Conservation (phyloP, 2,888 invertebrate genomes). For the Tipula helvola region DNA sequence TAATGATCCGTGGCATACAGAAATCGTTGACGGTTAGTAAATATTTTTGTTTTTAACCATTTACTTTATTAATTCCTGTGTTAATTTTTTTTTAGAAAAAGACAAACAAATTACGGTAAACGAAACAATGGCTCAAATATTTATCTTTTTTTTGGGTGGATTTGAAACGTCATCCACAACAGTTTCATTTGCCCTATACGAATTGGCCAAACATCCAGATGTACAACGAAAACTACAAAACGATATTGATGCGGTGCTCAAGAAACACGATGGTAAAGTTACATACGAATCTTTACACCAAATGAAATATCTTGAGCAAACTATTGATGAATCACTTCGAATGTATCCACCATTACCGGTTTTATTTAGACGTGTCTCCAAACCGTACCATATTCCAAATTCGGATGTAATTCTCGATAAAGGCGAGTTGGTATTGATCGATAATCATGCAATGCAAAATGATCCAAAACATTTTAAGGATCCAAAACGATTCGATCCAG, state of each 20-base stretch:
- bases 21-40: background rate
- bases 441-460: constrained; percentile 6
- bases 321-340: constrained; percentile 14
- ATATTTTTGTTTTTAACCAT: background rate
- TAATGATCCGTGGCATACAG: background rate
- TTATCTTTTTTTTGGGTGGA: constrained; percentile 18
- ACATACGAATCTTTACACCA: constrained; percentile 17
- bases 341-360: constrained; percentile 14
- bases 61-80: background rate
- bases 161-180: constrained; percentile 16
- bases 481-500: constrained; percentile 11
- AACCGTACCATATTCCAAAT: constrained; percentile 13
- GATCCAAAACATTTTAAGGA: constrained; percentile 11
- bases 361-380: constrained; percentile 12
- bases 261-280: constrained; percentile 12
- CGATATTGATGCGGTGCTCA: constrained; percentile 17
- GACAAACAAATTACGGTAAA: constrained; percentile 6
- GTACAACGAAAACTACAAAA: constrained; percentile 16
- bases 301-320: constrained; percentile 18
- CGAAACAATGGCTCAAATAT: constrained; percentile 17
- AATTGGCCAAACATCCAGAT: constrained; percentile 15
- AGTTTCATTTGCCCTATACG: constrained; percentile 14
- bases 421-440: background rate
- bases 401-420: constrained; percentile 4
- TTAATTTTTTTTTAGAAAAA: background rate